A percentile compares a stretch with the other conserved stretches of the same genome.
Conservation (phyloP, 35 echinoderm and acorn worm species). For the Nesometra sesokonis region DNA sequence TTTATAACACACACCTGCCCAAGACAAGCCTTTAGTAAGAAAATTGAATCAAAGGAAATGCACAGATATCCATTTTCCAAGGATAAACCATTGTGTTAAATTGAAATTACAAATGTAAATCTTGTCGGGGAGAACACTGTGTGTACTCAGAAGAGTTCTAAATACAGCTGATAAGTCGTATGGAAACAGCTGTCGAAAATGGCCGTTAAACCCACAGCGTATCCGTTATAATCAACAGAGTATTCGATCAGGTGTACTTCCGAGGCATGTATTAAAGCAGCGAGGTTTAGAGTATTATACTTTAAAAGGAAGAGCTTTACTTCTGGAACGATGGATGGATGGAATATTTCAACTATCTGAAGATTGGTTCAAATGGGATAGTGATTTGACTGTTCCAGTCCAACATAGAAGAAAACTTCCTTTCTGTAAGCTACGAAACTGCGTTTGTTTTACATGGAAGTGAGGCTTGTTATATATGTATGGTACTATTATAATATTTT, state of each 20-base stretch:
- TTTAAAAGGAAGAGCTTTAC: no score
- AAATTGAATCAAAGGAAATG: background rate
- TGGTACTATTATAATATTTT: no score
- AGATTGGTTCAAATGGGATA: no score
- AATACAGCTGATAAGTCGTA: no score
- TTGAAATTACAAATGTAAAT: background rate
- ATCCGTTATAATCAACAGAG: background rate
- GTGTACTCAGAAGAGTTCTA: background rate
- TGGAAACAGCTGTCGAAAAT: background rate
- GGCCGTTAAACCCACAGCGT: background rate
- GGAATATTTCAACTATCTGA: no score
- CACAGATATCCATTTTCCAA: background rate
- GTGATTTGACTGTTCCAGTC: no score
- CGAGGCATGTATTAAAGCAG: background rate
- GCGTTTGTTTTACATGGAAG: no score
- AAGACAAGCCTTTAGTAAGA: background rate
- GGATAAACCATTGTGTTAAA: background rate
- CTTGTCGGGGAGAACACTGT: background rate
- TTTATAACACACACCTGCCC: background rate
- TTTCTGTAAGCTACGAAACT: no score
- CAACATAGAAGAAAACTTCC: no score
- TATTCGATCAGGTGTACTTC: background rate
- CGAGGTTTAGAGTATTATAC: no score
- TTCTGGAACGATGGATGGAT: no score
- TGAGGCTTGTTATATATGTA: no score